Evolutionary conservation across 2,797 vertebrate genomes (phyloP).

Genomic region (Furcifer pardalis): DNA sequence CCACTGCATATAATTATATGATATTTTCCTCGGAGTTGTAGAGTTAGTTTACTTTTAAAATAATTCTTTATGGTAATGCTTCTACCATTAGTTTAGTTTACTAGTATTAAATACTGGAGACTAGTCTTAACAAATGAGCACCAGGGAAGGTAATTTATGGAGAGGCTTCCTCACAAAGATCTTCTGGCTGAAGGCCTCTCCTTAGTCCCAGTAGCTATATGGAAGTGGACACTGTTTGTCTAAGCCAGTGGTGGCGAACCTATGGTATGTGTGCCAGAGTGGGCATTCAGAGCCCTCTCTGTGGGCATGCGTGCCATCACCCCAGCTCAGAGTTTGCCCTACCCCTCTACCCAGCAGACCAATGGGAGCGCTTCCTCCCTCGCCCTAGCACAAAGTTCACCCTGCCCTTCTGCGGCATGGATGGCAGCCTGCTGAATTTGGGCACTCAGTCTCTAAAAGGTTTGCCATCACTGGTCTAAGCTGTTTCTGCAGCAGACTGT

Average conservation of each 20-base stretch:
- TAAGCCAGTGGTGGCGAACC: too few relatives aligned
- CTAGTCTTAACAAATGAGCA: neutral
- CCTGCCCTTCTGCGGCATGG: too few relatives aligned
- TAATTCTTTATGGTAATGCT: neutral
- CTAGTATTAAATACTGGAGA: neutral
- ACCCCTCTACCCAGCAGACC: too few relatives aligned
- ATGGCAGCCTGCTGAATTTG: too few relatives aligned
- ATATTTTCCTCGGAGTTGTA: neutral
- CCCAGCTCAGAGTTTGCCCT: too few relatives aligned
- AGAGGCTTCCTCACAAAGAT: neutral
- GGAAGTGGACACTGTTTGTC: neutral
- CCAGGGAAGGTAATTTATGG: neutral
- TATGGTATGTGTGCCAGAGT: too few relatives aligned
- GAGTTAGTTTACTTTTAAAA: neutral
- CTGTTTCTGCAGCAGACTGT: neutral
- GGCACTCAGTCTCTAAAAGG: too few relatives aligned
- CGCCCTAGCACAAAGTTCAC: too few relatives aligned
- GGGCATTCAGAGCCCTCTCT: too few relatives aligned
- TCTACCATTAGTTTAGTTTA: neutral
- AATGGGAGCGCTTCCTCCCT: too few relatives aligned
- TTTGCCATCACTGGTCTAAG: too few relatives aligned
- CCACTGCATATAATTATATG: neutral
- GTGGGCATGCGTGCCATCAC: too few relatives aligned
- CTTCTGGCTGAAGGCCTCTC: neutral
- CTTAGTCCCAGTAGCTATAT: neutral